phyloP scores from a whole-genome alignment of 2,797 vertebrate species.

The Micropoecilia bifurca region DNA sequence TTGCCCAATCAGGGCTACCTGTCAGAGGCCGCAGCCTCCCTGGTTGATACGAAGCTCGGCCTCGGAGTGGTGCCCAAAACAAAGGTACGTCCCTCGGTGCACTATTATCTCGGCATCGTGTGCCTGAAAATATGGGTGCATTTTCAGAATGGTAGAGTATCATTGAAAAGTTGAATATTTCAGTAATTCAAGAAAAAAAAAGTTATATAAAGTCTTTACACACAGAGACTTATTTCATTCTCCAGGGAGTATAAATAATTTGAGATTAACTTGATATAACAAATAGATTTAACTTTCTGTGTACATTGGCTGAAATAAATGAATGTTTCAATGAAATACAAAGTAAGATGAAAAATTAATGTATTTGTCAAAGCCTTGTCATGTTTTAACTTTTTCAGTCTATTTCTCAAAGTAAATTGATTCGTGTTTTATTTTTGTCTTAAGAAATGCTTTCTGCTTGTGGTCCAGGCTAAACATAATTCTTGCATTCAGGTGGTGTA shows the following conservation, averaged over 20 bases:
- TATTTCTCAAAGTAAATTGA: neutral
- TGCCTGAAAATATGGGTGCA: neutral
- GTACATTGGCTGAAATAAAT: neutral
- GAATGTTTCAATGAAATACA: neutral
- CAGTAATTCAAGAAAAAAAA: neutral
- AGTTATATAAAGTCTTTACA: neutral
- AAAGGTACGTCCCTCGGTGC: conserved; percentile 81
- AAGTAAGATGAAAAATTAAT: neutral
- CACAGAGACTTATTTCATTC: neutral
- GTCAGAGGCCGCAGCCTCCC: conserved; percentile 93
- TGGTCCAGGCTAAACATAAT: neutral
- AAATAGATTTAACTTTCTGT: neutral
- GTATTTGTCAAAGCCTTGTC: neutral
- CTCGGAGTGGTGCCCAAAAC: conserved; percentile 95
- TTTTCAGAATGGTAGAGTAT: neutral
- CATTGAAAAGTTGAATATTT: neutral
- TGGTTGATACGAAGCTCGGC: conserved; percentile 93
- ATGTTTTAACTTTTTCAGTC: neutral
- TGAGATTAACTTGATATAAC: neutral
- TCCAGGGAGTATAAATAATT: neutral
- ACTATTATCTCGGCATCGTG: neutral
- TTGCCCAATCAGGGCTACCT: conserved; percentile 98
- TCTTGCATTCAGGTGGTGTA: conserved; percentile 86
- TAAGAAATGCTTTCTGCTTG: neutral
- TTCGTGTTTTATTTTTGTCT: neutral